These are phyloP conservation scores for Drosophila koepferae DNA, from an alignment of 2,888 invertebrate species.

Conservation along the genomic window DNA sequence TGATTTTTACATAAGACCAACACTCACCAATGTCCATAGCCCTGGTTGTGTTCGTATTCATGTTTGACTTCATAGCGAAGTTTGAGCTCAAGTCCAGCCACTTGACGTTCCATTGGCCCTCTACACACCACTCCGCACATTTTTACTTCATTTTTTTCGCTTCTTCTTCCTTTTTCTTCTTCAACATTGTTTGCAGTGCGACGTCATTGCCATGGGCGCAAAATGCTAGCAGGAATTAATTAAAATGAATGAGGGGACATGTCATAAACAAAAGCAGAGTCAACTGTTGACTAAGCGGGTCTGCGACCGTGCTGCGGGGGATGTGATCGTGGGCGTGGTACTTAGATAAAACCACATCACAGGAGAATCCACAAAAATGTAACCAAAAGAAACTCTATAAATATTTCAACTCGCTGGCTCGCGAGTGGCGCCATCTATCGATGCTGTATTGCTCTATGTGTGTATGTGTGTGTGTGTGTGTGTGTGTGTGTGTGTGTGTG, in stretches of 20 bases:
- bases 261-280: constrained; percentile 78
- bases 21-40: constrained; percentile 30
- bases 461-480: constrained; percentile 13
- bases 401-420: constrained; percentile 73
- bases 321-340: constrained; percentile 47
- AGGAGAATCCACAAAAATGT: constrained; percentile 70
- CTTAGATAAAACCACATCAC: constrained; percentile 76
- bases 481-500: constrained; percentile 16
- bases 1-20: constrained; percentile 75
- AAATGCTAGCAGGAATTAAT: constrained; percentile 77
- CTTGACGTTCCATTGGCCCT: constrained; percentile 33
- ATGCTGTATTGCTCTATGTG: constrained; percentile 53
- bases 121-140: constrained; percentile 11
- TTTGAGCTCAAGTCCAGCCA: constrained; percentile 31
- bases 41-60: constrained; percentile 11
- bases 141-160: constrained; percentile 19
- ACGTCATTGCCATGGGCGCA: constrained; percentile 77
- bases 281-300: constrained; percentile 79
- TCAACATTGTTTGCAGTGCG: constrained; percentile 72
- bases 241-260: constrained; percentile 81
- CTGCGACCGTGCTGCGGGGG: constrained; percentile 16
- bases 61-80: constrained; percentile 13
- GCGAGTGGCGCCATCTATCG: constrained; percentile 81
- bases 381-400: constrained; percentile 78
- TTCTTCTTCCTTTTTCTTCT: constrained; percentile 2